A percentile compares a stretch with the other conserved stretches of the same genome.
Evolutionary conservation across 2,888 invertebrate species (phyloP).

Genomic region (Seira ritae): DNA sequence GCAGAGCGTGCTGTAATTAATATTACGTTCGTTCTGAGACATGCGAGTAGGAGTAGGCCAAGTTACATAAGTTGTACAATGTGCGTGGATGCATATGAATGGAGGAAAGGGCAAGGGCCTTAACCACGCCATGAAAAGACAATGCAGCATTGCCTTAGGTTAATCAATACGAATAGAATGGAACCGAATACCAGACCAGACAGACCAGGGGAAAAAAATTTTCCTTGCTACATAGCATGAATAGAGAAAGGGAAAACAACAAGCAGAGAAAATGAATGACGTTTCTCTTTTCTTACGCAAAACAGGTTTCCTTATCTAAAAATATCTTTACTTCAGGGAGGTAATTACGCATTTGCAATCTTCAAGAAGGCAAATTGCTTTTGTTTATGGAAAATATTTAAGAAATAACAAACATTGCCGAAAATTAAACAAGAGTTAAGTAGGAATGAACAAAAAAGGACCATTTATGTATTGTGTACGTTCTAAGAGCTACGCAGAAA

Average conservation of each 20-base stretch:
- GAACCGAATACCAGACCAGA: no score
- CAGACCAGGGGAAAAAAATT: no score
- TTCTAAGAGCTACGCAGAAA: no score
- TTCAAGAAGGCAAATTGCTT: no score
- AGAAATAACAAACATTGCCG: no score
- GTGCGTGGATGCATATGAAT: no score
- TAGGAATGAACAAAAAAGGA: no score
- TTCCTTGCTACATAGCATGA: neutral
- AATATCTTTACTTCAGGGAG: neutral
- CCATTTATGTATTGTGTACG: no score
- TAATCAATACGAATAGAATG: neutral
- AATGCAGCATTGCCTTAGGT: neutral
- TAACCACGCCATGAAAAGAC: neutral
- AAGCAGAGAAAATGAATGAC: neutral
- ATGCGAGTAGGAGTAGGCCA: neutral
- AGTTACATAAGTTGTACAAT: no score
- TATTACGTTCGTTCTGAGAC: neutral
- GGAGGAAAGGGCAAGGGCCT: conserved; percentile 9
- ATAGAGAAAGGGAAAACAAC: no score
- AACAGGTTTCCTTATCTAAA: neutral
- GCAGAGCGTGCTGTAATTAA: conserved; percentile 9
- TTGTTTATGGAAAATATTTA: no score
- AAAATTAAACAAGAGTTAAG: no score
- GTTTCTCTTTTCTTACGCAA: neutral
- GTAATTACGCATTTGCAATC: neutral